phyloP scores from a whole-genome alignment of 2,888 invertebrate genomes.

The Pogonocherus hispidulus region DNA sequence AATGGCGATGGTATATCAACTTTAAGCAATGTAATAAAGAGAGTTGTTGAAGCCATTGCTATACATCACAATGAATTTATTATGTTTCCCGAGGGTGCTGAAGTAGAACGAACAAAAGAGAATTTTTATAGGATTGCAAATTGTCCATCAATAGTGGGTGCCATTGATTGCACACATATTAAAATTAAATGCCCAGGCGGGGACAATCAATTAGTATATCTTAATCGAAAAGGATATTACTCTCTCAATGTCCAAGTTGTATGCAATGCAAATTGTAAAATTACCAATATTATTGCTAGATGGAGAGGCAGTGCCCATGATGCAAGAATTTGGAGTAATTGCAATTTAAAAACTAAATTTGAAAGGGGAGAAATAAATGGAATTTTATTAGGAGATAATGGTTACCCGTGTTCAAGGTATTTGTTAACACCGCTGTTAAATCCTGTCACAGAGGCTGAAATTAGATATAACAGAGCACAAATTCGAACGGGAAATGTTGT shows the following conservation, averaged over 20 bases:
- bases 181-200: not conserved
- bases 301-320: slow-evolving; percentile 1
- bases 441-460: not conserved
- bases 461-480: not conserved
- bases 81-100: not conserved
- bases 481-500: not conserved
- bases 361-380: not conserved
- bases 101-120: not conserved
- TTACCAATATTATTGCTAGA: not conserved
- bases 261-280: not conserved
- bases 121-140: not conserved
- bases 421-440: no score
- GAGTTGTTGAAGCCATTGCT: not conserved
- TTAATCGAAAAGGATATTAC: not conserved
- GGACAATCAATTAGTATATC: not conserved
- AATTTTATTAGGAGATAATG: not conserved
- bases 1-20: not conserved
- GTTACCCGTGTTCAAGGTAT: not conserved
- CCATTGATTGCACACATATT: not conserved
- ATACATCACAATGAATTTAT: not conserved
- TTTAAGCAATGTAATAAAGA: not conserved
- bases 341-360: not conserved
- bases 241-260: not conserved
- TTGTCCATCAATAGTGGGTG: not conserved
- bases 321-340: not conserved